Evolutionary conservation across 2,113 vertebrate species (phyloP).

Genomic region (Noctilio leporinus): DNA sequence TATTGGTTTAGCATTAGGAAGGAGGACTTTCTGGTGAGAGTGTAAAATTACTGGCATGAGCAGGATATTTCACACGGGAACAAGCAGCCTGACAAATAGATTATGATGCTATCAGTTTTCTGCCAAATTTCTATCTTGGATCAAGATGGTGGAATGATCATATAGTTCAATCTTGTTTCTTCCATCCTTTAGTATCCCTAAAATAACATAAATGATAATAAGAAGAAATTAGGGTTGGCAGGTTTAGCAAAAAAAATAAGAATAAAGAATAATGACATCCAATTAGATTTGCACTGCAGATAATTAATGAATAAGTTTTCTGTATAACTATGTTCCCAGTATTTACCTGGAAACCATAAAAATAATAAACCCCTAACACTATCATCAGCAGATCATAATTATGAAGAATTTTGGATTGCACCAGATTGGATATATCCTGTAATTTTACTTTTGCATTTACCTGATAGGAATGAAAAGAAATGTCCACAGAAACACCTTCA

Average conservation of each 20-base stretch:
- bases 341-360: background rate
- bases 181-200: background rate
- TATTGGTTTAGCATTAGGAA: background rate
- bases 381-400: background rate
- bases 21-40: background rate
- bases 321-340: background rate
- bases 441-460: background rate
- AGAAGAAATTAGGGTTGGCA: background rate
- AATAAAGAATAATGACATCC: background rate
- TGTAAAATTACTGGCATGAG: background rate
- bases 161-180: slow-evolving; percentile 5
- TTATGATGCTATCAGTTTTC: background rate
- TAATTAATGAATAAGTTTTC: background rate
- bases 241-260: background rate
- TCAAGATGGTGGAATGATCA: background rate
- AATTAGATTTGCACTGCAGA: slow-evolving; percentile 7
- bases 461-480: background rate
- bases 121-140: background rate
- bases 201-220: background rate
- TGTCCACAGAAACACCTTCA: background rate
- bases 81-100: background rate
- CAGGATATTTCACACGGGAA: background rate
- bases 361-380: background rate
- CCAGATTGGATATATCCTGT: background rate
- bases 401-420: background rate